These are phyloP conservation scores for Andrena hattorfiana DNA, from an alignment of 2,888 invertebrate species.

Conservation along the genomic window DNA sequence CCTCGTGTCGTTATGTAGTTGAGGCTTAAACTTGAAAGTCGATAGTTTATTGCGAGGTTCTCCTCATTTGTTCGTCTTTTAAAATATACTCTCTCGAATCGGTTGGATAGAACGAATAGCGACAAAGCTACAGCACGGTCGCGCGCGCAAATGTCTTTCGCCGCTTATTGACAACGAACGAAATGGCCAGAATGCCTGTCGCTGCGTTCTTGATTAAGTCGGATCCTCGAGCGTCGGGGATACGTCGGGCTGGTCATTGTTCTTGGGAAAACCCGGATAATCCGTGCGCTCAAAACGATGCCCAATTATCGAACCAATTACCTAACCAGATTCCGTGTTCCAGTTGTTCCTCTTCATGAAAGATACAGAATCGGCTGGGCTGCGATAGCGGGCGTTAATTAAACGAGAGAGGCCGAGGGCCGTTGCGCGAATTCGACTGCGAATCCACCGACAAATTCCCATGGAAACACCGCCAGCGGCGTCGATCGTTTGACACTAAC, in stretches of 20 bases:
- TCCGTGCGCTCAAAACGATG: conserved; percentile 46
- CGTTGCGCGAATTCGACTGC: conserved; percentile 52
- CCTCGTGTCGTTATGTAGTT: background rate
- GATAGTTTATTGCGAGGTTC: background rate
- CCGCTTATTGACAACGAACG: background rate
- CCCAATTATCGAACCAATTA: conserved; percentile 67
- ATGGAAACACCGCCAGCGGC: conserved; percentile 50
- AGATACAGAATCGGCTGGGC: conserved; percentile 52
- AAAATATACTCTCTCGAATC: background rate
- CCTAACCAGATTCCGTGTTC: conserved; percentile 45
- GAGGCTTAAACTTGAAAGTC: background rate
- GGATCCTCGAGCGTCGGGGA: background rate
- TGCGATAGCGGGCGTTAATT: conserved; percentile 61
- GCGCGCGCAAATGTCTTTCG: background rate
- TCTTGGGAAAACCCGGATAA: conserved; percentile 48
- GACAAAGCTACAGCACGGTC: background rate
- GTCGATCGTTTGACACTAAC: conserved; percentile 60
- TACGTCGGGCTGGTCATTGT: conserved; percentile 20
- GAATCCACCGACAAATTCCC: conserved; percentile 56
- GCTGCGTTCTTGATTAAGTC: conserved; percentile 22
- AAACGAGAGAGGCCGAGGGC: conserved; percentile 58
- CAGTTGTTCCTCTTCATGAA: conserved; percentile 46
- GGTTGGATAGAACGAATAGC: background rate
- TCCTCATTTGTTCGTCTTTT: background rate
- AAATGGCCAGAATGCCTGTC: conserved; percentile 9